phyloP scores from a whole-genome alignment of 2,113 vertebrate genomes.

The Amphilophus citrinellus region DNA sequence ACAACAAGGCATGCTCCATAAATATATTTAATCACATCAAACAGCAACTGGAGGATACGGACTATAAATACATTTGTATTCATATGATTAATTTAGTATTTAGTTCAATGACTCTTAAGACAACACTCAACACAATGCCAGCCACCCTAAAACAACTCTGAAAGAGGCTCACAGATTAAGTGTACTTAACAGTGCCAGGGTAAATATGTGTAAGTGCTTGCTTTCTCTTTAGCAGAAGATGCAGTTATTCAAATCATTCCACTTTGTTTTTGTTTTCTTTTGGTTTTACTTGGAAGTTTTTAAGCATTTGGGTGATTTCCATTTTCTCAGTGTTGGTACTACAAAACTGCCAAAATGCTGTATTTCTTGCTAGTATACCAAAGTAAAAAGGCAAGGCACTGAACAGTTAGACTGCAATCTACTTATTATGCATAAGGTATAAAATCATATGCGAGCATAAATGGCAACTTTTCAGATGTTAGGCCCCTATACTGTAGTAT shows the following conservation, averaged over 20 bases:
- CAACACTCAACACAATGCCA: not conserved
- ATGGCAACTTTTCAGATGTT: not conserved
- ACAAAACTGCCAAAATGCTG: not conserved
- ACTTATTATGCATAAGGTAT: not conserved
- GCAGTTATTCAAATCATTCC: not conserved
- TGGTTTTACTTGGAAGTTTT: not conserved
- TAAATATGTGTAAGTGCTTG: not conserved
- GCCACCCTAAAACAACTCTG: slow-evolving; percentile 3
- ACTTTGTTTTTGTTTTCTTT: too few relatives aligned
- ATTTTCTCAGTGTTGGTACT: not conserved
- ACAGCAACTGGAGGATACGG: not conserved
- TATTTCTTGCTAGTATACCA: not conserved
- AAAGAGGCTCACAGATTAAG: not conserved
- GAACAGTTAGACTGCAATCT: not conserved
- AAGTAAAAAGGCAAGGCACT: not conserved
- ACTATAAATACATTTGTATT: not conserved
- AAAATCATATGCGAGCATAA: not conserved
- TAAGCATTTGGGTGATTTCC: not conserved
- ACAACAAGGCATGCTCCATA: slow-evolving; percentile 1
- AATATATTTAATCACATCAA: slow-evolving; percentile 5
- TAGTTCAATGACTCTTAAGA: not conserved
- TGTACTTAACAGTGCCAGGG: not conserved
- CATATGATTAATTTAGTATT: not conserved
- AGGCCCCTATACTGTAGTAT: not conserved
- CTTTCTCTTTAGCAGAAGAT: not conserved